A percentile compares a stretch with the other conserved stretches of the same genome.
These are phyloP conservation scores for Diadromus collaris DNA, from an alignment of 2,888 invertebrate species.

Conservation along the genomic window DNA sequence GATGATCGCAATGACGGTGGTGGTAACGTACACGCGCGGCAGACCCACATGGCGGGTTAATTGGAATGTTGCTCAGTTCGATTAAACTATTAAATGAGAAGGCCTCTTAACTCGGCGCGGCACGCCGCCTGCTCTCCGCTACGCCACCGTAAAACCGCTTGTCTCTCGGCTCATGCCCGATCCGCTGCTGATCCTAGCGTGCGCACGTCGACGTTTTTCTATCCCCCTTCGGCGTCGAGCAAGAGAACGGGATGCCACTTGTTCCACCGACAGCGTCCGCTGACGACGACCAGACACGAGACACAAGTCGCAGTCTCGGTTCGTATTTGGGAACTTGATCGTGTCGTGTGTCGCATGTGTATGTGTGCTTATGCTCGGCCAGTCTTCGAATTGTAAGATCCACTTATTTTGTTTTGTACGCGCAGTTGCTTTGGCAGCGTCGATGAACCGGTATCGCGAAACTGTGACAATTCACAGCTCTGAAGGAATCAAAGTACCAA, in stretches of 20 bases:
- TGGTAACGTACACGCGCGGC: conserved; percentile 42
- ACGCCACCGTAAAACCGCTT: conserved; percentile 26
- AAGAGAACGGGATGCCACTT: conserved; percentile 52
- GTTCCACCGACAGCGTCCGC: conserved; percentile 25
- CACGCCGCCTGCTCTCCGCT: conserved; percentile 42
- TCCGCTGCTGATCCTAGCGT: conserved; percentile 39
- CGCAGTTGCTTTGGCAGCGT: background rate
- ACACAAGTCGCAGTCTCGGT: conserved; percentile 33
- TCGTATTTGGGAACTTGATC: conserved; percentile 46
- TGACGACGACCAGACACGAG: conserved; percentile 27
- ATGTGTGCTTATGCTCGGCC: background rate
- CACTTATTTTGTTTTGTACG: conserved; percentile 6
- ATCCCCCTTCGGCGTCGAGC: conserved; percentile 30
- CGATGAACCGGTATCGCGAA: background rate
- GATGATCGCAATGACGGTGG: conserved; percentile 50
- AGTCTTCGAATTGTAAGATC: conserved; percentile 5
- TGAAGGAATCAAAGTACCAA: background rate
- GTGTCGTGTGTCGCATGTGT: background rate
- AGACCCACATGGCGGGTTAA: conserved; percentile 67
- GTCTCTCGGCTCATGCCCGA: conserved; percentile 36
- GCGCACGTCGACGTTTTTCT: conserved; percentile 38
- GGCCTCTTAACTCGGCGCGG: conserved; percentile 59
- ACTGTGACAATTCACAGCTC: background rate
- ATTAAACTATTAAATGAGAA: conserved; percentile 75
- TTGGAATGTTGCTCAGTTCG: conserved; percentile 74